A percentile compares a stretch with the other conserved stretches of the same genome.
These are phyloP conservation scores for Crenichthys baileyi DNA, from an alignment of 2,797 vertebrate species.

Conservation along the genomic window DNA sequence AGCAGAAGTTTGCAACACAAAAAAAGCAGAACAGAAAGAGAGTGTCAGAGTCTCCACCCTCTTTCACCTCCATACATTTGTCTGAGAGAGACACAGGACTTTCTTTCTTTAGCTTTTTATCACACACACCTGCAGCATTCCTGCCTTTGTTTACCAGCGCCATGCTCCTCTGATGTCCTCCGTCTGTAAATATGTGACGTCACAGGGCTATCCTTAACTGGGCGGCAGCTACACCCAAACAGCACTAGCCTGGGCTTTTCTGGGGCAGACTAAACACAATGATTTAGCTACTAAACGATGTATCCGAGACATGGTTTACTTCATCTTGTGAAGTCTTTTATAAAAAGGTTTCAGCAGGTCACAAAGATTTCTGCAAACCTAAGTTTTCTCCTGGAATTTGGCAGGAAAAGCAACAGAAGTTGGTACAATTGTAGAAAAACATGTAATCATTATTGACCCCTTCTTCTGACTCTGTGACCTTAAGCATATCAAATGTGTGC, in stretches of 20 bases:
- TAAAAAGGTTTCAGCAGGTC: no score
- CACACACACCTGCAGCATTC: slow-evolving; percentile 66
- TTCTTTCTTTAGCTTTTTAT: slow-evolving; percentile 34
- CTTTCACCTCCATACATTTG: background rate
- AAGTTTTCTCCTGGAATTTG: no score
- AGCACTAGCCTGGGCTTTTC: slow-evolving; percentile 10
- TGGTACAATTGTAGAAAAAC: no score
- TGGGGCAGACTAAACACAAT: slow-evolving; percentile 52
- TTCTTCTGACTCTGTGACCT: no score
- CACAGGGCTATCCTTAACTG: slow-evolving; percentile 37
- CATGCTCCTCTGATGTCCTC: slow-evolving; percentile 34
- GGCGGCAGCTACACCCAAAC: slow-evolving; percentile 1
- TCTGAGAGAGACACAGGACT: slow-evolving; percentile 11
- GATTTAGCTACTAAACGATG: background rate
- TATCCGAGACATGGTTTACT: no score
- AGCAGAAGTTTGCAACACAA: slow-evolving; percentile 19
- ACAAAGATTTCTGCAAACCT: no score
- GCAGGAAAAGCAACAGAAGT: no score
- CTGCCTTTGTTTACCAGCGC: slow-evolving; percentile 43
- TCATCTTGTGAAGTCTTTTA: no score
- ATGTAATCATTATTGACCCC: background rate
- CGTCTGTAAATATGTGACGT: slow-evolving; percentile 58
- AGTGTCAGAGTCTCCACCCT: background rate
- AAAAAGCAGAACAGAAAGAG: slow-evolving; percentile 29
- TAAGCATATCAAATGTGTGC: no score